phyloP scores from a whole-genome alignment of 2,888 invertebrate species.

The Quadriops clusia region DNA sequence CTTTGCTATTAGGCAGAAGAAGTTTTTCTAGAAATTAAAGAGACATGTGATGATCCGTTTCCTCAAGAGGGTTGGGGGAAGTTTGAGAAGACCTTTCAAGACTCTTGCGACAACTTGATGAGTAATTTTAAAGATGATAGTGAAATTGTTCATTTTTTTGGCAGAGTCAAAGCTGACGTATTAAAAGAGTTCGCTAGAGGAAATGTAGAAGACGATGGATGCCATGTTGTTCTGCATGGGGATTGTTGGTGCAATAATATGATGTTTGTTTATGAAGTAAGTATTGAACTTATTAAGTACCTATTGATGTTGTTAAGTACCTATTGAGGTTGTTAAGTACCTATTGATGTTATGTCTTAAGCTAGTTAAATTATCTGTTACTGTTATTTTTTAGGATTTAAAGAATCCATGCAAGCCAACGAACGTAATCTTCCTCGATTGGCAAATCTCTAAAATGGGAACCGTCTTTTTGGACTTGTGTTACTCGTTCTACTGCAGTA shows the following conservation, averaged over 20 bases:
- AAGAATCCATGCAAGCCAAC: constrained; percentile 2
- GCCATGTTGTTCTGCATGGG: constrained; percentile 8
- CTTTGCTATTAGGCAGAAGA: constrained; percentile 3
- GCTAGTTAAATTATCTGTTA: too few species aligned
- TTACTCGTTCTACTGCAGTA: constrained; percentile 6
- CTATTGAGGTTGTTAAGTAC: too few species aligned
- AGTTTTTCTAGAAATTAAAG: constrained; percentile 1
- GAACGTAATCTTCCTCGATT: constrained; percentile 8
- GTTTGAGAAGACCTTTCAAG: constrained; percentile 7
- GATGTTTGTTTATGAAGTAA: constrained; percentile 9
- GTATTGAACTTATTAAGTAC: too few species aligned
- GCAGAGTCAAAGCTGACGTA: constrained; percentile 5
- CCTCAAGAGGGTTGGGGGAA: constrained; percentile 5
- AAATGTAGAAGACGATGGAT: not conserved
- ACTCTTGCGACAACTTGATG: constrained; percentile 5
- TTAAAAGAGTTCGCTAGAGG: constrained; percentile 3
- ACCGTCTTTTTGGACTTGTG: constrained; percentile 8
- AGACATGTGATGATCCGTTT: constrained; percentile 1
- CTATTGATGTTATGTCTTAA: too few species aligned
- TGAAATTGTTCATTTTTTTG: constrained; percentile 2
- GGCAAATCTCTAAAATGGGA: constrained; percentile 6
- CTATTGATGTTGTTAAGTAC: too few species aligned
- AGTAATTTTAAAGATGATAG: constrained; percentile 1
- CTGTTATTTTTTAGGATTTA: too few species aligned
- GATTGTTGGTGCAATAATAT: constrained; percentile 11